Evolutionary conservation across 2,888 invertebrate species (phyloP).

Genomic region (Chrysolina oricalcia): DNA sequence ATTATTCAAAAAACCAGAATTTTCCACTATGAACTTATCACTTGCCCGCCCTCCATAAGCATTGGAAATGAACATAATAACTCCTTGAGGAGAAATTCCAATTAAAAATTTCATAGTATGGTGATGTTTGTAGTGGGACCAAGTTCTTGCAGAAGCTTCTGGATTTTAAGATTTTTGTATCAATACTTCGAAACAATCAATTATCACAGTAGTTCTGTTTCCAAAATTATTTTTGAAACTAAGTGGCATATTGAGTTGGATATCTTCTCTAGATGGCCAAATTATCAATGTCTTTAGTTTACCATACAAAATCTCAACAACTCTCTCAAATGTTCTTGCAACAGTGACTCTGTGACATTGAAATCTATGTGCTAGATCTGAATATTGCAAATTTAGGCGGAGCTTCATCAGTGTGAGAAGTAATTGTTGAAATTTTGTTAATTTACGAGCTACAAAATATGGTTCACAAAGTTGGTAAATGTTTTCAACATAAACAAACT

Average conservation of each 20-base stretch:
- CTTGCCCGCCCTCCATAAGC: constrained; percentile 5
- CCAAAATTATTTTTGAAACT: constrained; percentile 45
- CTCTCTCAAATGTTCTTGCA: constrained; percentile 8
- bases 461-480: not conserved
- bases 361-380: not conserved
- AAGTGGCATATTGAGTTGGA: constrained; percentile 36
- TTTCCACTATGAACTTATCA: constrained; percentile 11
- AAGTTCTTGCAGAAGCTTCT: constrained; percentile 27
- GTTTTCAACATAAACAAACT: not conserved
- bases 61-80: too few species aligned
- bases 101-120: constrained; percentile 48
- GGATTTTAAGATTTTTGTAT: constrained; percentile 39
- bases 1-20: too few species aligned
- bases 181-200: constrained; percentile 46
- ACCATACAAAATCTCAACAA: not conserved
- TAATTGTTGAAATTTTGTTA: not conserved
- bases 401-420: constrained; percentile 8
- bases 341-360: constrained; percentile 2
- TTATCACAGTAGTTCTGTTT: constrained; percentile 39
- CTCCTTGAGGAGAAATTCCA: constrained; percentile 40
- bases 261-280: constrained; percentile 42
- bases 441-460: not conserved
- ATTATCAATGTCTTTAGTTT: constrained; percentile 2
- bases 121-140: constrained; percentile 7
- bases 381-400: constrained; percentile 8